These are phyloP conservation scores for Lutjanus campechanus DNA, from an alignment of 2,797 vertebrate species.

Conservation along the genomic window DNA sequence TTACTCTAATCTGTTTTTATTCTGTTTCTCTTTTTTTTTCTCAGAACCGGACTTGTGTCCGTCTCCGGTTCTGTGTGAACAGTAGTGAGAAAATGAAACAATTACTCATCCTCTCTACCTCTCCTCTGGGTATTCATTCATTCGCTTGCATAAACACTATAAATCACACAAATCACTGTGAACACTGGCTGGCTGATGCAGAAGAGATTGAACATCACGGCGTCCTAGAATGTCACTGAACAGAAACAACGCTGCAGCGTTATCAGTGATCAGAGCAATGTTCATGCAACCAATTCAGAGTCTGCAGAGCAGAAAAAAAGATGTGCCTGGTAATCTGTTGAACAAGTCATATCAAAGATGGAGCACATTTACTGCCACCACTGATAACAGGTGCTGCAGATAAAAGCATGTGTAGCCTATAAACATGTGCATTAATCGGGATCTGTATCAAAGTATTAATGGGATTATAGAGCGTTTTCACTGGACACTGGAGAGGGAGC, in stretches of 20 bases:
- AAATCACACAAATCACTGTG: constrained; percentile 66
- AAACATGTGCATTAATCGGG: neutral
- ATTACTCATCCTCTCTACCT: constrained; percentile 52
- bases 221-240: constrained; percentile 34
- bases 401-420: neutral
- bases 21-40: neutral
- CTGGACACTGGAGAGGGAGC: neutral
- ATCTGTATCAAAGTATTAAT: neutral
- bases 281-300: constrained; percentile 23
- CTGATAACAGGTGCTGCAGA: constrained; percentile 13
- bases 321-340: constrained; percentile 22
- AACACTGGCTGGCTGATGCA: constrained; percentile 52
- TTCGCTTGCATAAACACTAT: constrained; percentile 58
- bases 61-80: constrained; percentile 20
- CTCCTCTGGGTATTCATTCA: constrained; percentile 43
- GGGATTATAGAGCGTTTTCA: neutral
- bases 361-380: constrained; percentile 7
- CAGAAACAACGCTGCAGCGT: constrained; percentile 22
- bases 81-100: constrained; percentile 54
- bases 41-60: constrained; percentile 24
- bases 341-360: constrained; percentile 6
- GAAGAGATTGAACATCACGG: constrained; percentile 53
- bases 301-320: constrained; percentile 18
- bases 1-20: neutral
- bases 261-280: constrained; percentile 19